Base-by-base conservation (phyloP, 2,797 vertebrate genomes). In the Rallus crepitans region DNA sequence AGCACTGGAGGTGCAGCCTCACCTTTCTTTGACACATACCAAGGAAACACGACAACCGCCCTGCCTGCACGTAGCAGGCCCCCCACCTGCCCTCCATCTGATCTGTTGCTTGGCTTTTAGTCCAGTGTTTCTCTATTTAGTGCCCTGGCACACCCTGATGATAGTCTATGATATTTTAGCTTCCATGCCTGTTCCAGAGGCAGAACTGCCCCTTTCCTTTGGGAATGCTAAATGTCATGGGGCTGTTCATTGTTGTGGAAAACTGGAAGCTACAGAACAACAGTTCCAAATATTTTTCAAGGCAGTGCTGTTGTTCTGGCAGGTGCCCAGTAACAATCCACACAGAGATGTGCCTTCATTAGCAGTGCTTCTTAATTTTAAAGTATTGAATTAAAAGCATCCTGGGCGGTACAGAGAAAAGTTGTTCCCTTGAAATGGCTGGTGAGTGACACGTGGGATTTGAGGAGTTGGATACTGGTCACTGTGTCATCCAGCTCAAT, bases 51-150 rank as follows among this genome's bases (percentile, higher is more conserved):
- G 1, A 0, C 7, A 45, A n/a, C 39, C 6, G 21, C 45, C 37
- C 31, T 48, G 66, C 39, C 14, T 53, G 9, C 39, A 16, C 0
- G 0, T 1, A 37, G 45, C 40, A 55, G 64, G 12, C 37, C 19
- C 39, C n/a, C 10, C 53, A 40, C 33, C 48, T 87, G 50, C 81
- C n/a, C 37, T 64, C 59, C 39, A 6, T 33, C 55, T 45, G 37
- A 45, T 55, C 42, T 71, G 33, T 68, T 9, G 1, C 61, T 83
- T 94, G 39, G 12, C 77, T 69, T 39, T 50, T 53, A 19, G 55
- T 66, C 87, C 91, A 89, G 75, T 16, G 1, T 59, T 64, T 82
- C 84, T 91, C 9, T 1, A 24, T 72, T 65, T 79, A 57, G 73
- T 61, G 15, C 81, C 69, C 57, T 93, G 77, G 50, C 56, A 69